A percentile compares a stretch with the other conserved stretches of the same genome.
Conservation (phyloP, 2,888 invertebrate species). For the Cordylochernes scorpioides region DNA sequence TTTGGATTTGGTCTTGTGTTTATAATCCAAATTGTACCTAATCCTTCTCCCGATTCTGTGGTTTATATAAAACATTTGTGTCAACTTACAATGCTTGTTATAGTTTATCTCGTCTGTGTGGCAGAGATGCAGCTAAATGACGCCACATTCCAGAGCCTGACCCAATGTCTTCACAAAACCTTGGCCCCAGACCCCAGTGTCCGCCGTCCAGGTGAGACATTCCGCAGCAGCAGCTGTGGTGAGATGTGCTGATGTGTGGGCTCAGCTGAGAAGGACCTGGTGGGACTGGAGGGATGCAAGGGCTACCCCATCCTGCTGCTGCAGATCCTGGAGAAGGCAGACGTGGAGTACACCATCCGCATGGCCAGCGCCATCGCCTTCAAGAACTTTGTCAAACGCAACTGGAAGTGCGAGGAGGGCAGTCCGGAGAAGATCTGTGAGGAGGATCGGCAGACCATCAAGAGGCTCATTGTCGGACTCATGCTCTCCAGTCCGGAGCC, state of each 20-base stretch:
- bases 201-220: conserved; percentile 44
- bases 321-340: conserved; percentile 46
- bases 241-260: conserved; percentile 13
- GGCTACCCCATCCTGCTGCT: conserved; percentile 65
- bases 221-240: too few relatives aligned
- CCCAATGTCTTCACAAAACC: conserved; percentile 61
- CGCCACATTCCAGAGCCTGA: conserved; percentile 49
- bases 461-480: conserved; percentile 55
- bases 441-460: conserved; percentile 49
- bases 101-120: too few relatives aligned
- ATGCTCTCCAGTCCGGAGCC: conserved; percentile 75
- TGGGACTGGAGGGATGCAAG: conserved; percentile 62
- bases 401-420: conserved; percentile 68
- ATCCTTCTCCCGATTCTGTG: too few relatives aligned
- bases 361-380: conserved; percentile 76
- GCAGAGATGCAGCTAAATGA: conserved; percentile 65
- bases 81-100: neutral
- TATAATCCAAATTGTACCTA: too few relatives aligned
- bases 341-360: conserved; percentile 47
- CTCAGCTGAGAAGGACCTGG: conserved; percentile 68
- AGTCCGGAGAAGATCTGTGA: conserved; percentile 47
- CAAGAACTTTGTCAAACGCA: conserved; percentile 83
- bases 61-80: too few relatives aligned
- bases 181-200: conserved; percentile 52
- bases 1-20: too few relatives aligned